Evolutionary conservation across 2,113 vertebrate species (phyloP).

Genomic region (Colaptes auratus): DNA sequence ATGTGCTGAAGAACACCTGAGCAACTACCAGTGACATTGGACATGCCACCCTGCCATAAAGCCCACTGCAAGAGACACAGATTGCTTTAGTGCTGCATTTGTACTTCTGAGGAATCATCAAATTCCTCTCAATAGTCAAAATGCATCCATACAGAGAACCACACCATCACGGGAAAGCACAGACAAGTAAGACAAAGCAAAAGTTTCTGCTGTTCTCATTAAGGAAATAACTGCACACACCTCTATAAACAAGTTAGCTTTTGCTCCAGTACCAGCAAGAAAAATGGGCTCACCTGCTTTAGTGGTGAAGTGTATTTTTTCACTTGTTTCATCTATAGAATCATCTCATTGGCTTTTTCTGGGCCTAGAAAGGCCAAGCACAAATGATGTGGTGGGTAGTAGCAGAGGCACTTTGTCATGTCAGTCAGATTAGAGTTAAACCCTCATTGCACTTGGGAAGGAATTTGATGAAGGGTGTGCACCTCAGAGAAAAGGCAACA

Average conservation of each 20-base stretch:
- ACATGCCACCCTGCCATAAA: neutral
- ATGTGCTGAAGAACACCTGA: neutral
- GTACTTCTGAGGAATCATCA: neutral
- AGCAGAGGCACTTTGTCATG: neutral
- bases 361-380: slow-evolving; percentile 10
- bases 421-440: slow-evolving; percentile 10
- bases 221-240: neutral
- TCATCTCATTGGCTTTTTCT: slow-evolving; percentile 11
- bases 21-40: fast-evolving
- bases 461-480: neutral
- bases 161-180: neutral
- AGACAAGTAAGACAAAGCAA: neutral
- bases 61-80: neutral
- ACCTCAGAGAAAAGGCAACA: neutral
- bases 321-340: neutral
- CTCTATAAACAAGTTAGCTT: neutral
- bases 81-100: neutral
- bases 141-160: neutral
- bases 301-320: neutral
- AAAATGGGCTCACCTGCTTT: neutral
- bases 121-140: neutral
- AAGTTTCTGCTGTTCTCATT: neutral
- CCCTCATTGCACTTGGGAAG: neutral
- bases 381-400: neutral
- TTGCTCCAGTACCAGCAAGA: neutral